A percentile compares a stretch with the other conserved stretches of the same genome.
phyloP scores from a whole-genome alignment of 2,113 vertebrate species.

The Melanerpes aurifrons region DNA sequence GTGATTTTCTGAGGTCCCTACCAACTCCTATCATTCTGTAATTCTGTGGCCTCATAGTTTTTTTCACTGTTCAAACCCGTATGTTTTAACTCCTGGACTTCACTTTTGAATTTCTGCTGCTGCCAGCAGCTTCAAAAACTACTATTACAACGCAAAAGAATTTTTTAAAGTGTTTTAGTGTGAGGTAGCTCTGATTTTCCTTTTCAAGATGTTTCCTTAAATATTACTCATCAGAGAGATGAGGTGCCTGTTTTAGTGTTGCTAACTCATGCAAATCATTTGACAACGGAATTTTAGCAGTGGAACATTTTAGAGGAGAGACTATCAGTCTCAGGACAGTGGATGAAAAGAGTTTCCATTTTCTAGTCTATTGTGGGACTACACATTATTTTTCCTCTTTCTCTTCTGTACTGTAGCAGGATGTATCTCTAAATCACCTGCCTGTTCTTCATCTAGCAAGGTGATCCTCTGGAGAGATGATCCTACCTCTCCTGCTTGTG shows the following conservation, averaged over 20 bases:
- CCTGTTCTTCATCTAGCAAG: neutral
- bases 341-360: neutral
- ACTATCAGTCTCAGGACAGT: neutral
- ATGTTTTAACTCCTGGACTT: neutral
- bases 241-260: neutral
- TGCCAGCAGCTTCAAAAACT: too few relatives aligned
- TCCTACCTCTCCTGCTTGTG: neutral
- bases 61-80: neutral
- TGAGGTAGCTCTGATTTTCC: too few relatives aligned
- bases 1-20: too few relatives aligned
- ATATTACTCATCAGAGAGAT: neutral
- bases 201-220: too few relatives aligned
- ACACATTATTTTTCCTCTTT: neutral
- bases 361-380: neutral
- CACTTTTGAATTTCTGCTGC: neutral
- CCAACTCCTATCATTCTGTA: too few relatives aligned
- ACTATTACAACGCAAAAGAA: too few relatives aligned
- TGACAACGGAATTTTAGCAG: neutral
- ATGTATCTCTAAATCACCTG: neutral
- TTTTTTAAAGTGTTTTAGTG: too few relatives aligned
- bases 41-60: neutral
- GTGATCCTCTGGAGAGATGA: neutral
- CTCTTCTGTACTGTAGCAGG: neutral
- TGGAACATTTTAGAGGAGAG: neutral
- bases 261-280: neutral